Conservation (phyloP, 2,113 vertebrate genomes). For the Fulmarus glacialis region DNA sequence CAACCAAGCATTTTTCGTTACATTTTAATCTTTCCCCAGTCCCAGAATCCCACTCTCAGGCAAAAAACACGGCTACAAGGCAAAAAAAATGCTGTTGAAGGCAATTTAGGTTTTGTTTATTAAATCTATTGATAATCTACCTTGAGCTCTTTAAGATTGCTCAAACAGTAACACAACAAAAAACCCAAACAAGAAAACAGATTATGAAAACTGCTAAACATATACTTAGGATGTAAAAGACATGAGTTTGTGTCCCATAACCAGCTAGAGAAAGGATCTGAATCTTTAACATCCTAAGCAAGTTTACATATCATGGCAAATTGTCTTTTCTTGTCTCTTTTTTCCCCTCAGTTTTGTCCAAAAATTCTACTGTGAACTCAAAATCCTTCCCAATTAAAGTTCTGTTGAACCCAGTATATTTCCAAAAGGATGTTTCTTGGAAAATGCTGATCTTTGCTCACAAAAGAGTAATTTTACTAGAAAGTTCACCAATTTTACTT, state of each 20-base stretch:
- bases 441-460: not conserved
- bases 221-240: not conserved
- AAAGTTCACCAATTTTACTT: not conserved
- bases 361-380: not conserved
- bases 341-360: fast-evolving
- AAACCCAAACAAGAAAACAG: not conserved
- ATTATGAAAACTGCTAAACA: not conserved
- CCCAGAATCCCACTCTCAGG: not conserved
- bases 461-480: not conserved
- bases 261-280: not conserved
- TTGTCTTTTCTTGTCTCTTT: not conserved
- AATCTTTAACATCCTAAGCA: not conserved
- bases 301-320: not conserved
- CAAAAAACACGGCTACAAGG: not conserved
- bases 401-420: not conserved
- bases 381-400: not conserved
- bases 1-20: not conserved
- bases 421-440: not conserved
- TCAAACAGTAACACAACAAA: not conserved
- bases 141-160: not conserved
- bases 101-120: not conserved
- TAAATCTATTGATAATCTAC: not conserved
- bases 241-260: not conserved
- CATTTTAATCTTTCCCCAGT: not conserved
- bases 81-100: not conserved